Conservation (phyloP, 2,888 invertebrate species). For the Oscheius sp. region DNA sequence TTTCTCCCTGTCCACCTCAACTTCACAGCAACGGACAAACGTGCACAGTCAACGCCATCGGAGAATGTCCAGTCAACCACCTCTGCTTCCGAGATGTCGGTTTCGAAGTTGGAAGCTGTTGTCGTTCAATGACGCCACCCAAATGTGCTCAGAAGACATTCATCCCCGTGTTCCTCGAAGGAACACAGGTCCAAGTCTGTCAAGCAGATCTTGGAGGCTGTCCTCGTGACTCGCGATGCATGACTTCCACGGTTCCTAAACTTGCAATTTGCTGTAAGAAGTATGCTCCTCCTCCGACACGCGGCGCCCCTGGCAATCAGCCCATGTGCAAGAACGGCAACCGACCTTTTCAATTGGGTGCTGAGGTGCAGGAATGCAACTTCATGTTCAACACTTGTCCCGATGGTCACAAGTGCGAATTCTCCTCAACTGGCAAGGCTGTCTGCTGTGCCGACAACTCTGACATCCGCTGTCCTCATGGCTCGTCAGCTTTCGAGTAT, state of each 20-base stretch:
- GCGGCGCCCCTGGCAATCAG: slow-evolving; percentile 21
- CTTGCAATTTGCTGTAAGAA: slow-evolving; percentile 61
- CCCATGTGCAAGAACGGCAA: slow-evolving; percentile 53
- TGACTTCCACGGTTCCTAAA: slow-evolving; percentile 58
- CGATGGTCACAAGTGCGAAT: slow-evolving; percentile 67
- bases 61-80: slow-evolving; percentile 55
- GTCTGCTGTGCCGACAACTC: slow-evolving; percentile 56
- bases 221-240: slow-evolving; percentile 59
- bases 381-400: slow-evolving; percentile 71
- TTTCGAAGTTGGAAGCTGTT: slow-evolving; percentile 58
- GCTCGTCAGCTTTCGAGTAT: slow-evolving; percentile 66
- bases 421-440: slow-evolving; percentile 60
- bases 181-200: slow-evolving; percentile 61
- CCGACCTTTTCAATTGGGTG: slow-evolving; percentile 39
- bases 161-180: slow-evolving; percentile 58
- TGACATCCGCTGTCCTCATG: slow-evolving; percentile 63
- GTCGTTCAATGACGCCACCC: slow-evolving; percentile 52
- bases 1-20: slow-evolving; percentile 66
- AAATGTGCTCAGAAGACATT: slow-evolving; percentile 57
- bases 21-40: slow-evolving; percentile 62
- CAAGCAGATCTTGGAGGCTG: slow-evolving; percentile 54
- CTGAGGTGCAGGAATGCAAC: slow-evolving; percentile 61
- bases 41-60: slow-evolving; percentile 64
- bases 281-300: slow-evolving; percentile 50
- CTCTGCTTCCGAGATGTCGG: slow-evolving; percentile 54